Percentiles rank a stretch among this genome's conserved stretches.
phyloP scores from a whole-genome alignment of 2,797 vertebrate species.

The Anabacerthia variegaticeps region DNA sequence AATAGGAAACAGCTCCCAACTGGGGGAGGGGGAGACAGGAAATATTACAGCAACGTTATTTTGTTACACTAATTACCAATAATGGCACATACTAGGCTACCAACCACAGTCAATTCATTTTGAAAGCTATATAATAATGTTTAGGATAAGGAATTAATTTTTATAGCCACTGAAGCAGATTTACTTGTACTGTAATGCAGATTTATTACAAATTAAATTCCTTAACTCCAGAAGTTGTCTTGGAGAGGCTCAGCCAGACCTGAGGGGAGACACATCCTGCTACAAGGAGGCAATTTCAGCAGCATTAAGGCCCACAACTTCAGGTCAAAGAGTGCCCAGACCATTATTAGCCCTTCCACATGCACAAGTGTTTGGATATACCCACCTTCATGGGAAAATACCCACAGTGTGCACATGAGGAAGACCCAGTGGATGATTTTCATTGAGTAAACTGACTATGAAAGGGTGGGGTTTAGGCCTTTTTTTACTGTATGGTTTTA shows the following conservation, averaged over 20 bases:
- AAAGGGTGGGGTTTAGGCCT: fast-evolving
- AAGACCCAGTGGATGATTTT: background rate
- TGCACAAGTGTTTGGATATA: fast-evolving
- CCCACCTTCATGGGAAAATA: background rate
- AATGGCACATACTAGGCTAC: conserved; percentile 50
- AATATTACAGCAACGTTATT: conserved; percentile 5
- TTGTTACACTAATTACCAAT: conserved; percentile 73
- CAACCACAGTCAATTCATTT: conserved; percentile 66
- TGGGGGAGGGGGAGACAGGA: conserved; percentile 52
- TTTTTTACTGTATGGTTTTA: background rate
- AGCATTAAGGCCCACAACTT: background rate
- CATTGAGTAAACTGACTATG: background rate
- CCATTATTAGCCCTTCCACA: background rate
- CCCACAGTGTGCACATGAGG: background rate
- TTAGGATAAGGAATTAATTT: conserved; percentile 75
- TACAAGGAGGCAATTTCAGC: background rate
- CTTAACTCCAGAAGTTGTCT: conserved; percentile 29
- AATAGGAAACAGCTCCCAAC: background rate
- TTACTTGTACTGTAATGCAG: conserved; percentile 55
- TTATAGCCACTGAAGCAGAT: conserved; percentile 59
- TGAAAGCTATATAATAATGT: conserved; percentile 70
- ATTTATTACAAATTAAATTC: conserved; percentile 69
- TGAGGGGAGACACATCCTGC: background rate
- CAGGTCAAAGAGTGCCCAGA: background rate
- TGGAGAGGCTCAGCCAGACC: background rate